phyloP scores from a whole-genome alignment of 2,797 vertebrate genomes.

The Champsocephalus gunnari region DNA sequence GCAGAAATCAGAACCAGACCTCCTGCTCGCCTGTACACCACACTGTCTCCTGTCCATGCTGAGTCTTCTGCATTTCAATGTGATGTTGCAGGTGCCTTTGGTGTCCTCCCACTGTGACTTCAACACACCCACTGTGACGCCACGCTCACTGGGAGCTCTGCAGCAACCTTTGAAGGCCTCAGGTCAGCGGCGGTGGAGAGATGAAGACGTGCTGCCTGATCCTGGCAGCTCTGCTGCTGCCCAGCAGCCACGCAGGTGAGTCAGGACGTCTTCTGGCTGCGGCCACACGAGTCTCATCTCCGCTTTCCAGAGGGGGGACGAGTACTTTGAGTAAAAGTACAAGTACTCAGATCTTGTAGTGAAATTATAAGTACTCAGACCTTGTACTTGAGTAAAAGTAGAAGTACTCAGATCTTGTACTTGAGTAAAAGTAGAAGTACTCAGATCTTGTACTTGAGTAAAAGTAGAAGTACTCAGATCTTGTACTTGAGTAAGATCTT shows the following conservation, averaged over 20 bases:
- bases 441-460: no score
- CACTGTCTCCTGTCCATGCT: conserved; percentile 18
- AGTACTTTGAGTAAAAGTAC: no score
- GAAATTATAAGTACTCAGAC: no score
- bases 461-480: no score
- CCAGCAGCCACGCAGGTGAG: conserved; percentile 74
- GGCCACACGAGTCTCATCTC: background rate
- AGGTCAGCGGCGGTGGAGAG: conserved; percentile 38
- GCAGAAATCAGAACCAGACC: conserved; percentile 1
- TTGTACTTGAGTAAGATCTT: no score
- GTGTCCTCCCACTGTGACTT: conserved; percentile 44
- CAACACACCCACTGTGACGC: background rate
- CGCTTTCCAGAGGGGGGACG: background rate
- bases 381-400: no score
- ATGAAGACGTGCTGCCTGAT: conserved; percentile 73
- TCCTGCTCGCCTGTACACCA: background rate
- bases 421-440: no score
- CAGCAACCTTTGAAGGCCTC: conserved; percentile 31
- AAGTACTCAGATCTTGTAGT: no score
- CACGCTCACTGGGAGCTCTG: conserved; percentile 32
- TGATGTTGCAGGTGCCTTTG: conserved; percentile 70
- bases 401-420: no score
- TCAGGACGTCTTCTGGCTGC: background rate
- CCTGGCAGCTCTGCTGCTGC: conserved; percentile 67
- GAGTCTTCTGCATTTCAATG: conserved; percentile 46